Evolutionary conservation across 2,888 invertebrate species (phyloP).

Genomic region (Eupeodes latifasciatus): DNA sequence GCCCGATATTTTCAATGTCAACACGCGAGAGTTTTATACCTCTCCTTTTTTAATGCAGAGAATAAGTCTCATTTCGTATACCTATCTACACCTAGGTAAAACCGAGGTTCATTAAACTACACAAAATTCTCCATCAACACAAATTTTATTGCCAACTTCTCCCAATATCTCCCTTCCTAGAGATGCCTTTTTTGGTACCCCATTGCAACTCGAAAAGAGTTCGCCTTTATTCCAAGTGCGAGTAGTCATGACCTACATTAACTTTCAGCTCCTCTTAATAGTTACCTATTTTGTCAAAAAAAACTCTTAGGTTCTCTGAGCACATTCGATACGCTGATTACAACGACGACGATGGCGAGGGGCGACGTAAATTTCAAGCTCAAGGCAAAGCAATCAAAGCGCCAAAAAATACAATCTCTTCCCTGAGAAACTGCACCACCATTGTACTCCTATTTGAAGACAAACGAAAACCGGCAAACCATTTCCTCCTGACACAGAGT

Average conservation of each 20-base stretch:
- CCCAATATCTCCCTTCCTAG: not conserved
- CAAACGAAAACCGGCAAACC: not conserved
- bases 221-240: not conserved
- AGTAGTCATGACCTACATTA: constrained; percentile 47
- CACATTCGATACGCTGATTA: too few relatives aligned
- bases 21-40: constrained; percentile 67
- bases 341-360: too few relatives aligned
- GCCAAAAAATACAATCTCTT: constrained; percentile 18
- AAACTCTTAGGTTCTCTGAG: constrained; percentile 3
- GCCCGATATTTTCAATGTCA: constrained; percentile 76
- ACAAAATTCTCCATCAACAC: constrained; percentile 18
- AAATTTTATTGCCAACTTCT: constrained; percentile 26
- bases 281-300: not conserved
- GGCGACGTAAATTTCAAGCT: not conserved
- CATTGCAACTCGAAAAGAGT: not conserved
- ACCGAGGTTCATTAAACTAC: constrained; percentile 5
- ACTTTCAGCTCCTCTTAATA: not conserved
- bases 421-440: not conserved
- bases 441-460: constrained; percentile 1
- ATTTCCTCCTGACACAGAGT: not conserved
- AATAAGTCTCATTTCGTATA: constrained; percentile 7
- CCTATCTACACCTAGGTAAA: too few relatives aligned
- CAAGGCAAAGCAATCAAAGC: constrained; percentile 8
- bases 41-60: constrained; percentile 39
- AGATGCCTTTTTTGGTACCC: not conserved